Conservation (phyloP, 2,888 invertebrate genomes). For the Asteroscopus sphinx region DNA sequence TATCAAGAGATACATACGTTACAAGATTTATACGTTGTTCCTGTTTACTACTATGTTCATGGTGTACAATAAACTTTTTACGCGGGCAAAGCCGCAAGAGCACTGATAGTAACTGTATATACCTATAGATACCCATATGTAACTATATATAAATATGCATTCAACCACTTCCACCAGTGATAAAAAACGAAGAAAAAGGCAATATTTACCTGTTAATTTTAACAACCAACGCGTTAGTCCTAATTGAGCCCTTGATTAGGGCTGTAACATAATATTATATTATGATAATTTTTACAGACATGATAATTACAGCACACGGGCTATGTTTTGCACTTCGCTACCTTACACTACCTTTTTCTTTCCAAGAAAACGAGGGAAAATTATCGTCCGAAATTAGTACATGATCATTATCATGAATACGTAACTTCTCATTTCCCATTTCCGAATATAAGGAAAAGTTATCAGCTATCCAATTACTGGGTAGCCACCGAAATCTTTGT, state of each 20-base stretch:
- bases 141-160: too few relatives aligned
- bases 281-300: constrained; percentile 10
- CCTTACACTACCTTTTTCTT: not conserved
- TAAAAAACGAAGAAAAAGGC: too few relatives aligned
- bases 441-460: constrained; percentile 27
- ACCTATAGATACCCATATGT: too few relatives aligned
- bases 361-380: constrained; percentile 5
- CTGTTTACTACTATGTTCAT: too few relatives aligned
- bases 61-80: too few relatives aligned
- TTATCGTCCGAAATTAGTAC: not conserved
- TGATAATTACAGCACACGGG: not conserved
- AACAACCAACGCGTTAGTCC: not conserved
- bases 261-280: constrained; percentile 5
- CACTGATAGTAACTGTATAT: too few relatives aligned
- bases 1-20: too few relatives aligned
- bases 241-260: not conserved
- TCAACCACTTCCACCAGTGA: too few relatives aligned
- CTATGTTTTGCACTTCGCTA: too few relatives aligned
- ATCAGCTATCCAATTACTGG: constrained; percentile 24
- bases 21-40: too few relatives aligned
- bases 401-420: constrained; percentile 1
- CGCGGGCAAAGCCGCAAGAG: too few relatives aligned
- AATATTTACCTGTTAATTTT: too few relatives aligned
- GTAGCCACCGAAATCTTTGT: not conserved
- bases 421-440: constrained; percentile 8